Evolutionary conservation across 2,113 vertebrate genomes (phyloP).

Genomic region (Hemiprocne comata): DNA sequence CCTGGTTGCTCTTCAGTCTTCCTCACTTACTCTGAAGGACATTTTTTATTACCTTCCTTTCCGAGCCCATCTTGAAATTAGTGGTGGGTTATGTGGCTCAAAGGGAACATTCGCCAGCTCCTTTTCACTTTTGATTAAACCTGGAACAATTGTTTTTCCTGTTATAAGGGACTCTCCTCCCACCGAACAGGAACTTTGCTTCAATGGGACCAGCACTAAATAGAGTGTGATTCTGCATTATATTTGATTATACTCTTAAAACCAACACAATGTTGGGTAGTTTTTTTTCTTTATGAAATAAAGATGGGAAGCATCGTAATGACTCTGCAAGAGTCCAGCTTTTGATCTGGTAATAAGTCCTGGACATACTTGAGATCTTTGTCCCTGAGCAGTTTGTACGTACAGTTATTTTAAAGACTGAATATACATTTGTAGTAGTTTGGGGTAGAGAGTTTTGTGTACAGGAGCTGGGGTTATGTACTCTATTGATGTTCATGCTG

Average conservation of each 20-base stretch:
- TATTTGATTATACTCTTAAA: constrained; percentile 38
- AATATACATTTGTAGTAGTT: neutral
- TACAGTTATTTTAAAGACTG: neutral
- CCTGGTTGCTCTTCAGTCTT: constrained; percentile 18
- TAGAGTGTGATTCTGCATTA: constrained; percentile 41
- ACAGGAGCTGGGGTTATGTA: neutral
- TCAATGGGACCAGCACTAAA: constrained; percentile 46
- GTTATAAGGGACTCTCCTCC: constrained; percentile 59
- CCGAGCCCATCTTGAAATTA: constrained; percentile 68
- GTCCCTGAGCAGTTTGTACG: neutral
- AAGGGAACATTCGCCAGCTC: constrained; percentile 70
- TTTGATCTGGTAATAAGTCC: neutral
- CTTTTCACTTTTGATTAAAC: constrained; percentile 77
- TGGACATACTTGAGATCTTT: neutral
- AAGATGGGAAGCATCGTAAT: constrained; percentile 13
- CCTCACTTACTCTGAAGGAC: constrained; percentile 63
- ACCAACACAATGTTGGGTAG: neutral
- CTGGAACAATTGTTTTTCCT: constrained; percentile 73
- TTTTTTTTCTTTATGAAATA: neutral
- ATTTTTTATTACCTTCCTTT: constrained; percentile 71
- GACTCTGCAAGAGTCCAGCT: neutral
- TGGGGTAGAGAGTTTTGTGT: neutral
- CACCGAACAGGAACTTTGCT: constrained; percentile 63
- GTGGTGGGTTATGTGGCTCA: constrained; percentile 68
- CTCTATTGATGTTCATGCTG: neutral